Evolutionary conservation across 2,113 vertebrate genomes (phyloP).

Genomic region (Sula dactylatra): DNA sequence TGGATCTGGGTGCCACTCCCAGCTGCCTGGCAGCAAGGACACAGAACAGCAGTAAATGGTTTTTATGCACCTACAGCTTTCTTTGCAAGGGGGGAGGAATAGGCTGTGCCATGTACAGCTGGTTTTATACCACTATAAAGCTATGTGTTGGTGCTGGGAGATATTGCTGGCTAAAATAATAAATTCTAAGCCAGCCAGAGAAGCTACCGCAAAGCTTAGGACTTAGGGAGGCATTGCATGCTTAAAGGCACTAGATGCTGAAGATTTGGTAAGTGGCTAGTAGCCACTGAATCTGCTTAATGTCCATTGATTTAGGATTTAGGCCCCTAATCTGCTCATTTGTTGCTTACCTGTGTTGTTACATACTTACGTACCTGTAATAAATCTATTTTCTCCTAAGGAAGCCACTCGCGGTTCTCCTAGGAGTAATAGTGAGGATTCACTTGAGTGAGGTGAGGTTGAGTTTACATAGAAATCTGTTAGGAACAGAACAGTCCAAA

Average conservation of each 20-base stretch:
- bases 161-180: not conserved
- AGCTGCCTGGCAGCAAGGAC: not conserved
- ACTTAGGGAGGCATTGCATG: not conserved
- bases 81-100: not conserved
- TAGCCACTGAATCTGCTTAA: not conserved
- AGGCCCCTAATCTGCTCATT: not conserved
- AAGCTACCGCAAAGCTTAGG: not conserved
- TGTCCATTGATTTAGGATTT: not conserved
- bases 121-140: not conserved
- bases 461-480: not conserved
- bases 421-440: not conserved
- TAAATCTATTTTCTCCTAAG: not conserved
- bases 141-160: not conserved
- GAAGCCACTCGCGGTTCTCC: not conserved
- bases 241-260: not conserved
- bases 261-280: not conserved
- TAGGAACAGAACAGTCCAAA: not conserved
- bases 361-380: not conserved
- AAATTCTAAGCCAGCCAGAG: not conserved
- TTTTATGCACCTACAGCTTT: not conserved
- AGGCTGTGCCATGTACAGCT: not conserved
- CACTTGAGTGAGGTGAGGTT: not conserved
- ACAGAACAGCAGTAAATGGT: not conserved
- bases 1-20: not conserved
- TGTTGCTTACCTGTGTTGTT: not conserved